These are phyloP conservation scores for Clarias pachynema DNA, from an alignment of 2,797 vertebrate genomes.

Conservation along the genomic window DNA sequence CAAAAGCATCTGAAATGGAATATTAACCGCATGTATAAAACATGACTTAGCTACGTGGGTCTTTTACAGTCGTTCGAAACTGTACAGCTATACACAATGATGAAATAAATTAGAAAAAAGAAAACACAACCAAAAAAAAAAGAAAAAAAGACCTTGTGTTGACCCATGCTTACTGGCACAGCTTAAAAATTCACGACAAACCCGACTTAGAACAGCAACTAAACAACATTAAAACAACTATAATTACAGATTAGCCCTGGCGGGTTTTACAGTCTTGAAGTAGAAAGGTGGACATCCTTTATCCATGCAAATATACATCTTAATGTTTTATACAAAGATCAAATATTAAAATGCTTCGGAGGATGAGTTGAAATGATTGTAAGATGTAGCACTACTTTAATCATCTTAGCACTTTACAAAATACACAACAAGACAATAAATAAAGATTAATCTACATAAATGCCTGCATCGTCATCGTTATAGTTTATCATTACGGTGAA, in stretches of 20 bases:
- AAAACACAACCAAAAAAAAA: not conserved
- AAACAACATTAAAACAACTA: slow-evolving; percentile 32
- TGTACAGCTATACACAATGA: slow-evolving; percentile 80
- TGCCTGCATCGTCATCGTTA: slow-evolving; percentile 61
- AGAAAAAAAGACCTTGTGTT: not conserved
- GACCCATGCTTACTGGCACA: not conserved
- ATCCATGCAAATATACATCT: slow-evolving; percentile 66
- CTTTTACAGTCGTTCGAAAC: slow-evolving; percentile 67
- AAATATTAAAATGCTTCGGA: slow-evolving; percentile 61
- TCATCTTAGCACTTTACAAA: slow-evolving; percentile 58
- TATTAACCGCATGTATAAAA: slow-evolving; percentile 79
- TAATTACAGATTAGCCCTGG: slow-evolving; percentile 6
- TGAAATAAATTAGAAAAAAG: slow-evolving; percentile 40
- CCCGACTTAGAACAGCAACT: slow-evolving; percentile 15
- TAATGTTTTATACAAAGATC: slow-evolving; percentile 63
- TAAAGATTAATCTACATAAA: slow-evolving; percentile 60
- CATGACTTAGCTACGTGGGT: slow-evolving; percentile 80
- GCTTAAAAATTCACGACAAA: slow-evolving; percentile 11
- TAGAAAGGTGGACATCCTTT: not conserved
- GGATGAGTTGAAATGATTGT: slow-evolving; percentile 52
- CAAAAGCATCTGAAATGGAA: slow-evolving; percentile 78
- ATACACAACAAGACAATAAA: slow-evolving; percentile 74
- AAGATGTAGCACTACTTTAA: slow-evolving; percentile 41
- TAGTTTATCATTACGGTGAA: slow-evolving; percentile 54
- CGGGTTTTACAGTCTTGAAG: slow-evolving; percentile 1